Evolutionary conservation across 2,797 vertebrate species (phyloP).

Genomic region (Erethizon dorsatum): DNA sequence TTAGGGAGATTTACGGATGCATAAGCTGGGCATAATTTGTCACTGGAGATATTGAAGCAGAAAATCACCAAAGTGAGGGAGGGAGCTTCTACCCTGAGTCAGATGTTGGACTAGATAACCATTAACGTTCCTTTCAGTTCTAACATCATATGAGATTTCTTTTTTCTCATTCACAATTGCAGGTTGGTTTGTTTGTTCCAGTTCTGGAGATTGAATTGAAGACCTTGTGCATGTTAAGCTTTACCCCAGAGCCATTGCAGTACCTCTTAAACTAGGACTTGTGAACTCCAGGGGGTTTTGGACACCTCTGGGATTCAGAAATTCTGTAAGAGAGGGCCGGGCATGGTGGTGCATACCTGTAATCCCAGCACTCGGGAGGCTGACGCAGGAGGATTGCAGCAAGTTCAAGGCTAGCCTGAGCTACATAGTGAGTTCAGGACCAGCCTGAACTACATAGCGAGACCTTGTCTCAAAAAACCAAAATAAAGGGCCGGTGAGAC

Average conservation of each 20-base stretch:
- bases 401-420: too few relatives aligned
- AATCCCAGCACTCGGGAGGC: too few relatives aligned
- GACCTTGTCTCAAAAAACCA: too few relatives aligned
- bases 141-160: not conserved
- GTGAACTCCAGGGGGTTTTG: not conserved
- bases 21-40: not conserved
- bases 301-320: not conserved
- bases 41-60: not conserved
- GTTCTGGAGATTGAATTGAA: not conserved
- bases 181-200: not conserved
- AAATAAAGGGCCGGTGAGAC: too few relatives aligned
- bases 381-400: too few relatives aligned
- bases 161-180: not conserved
- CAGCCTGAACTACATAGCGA: too few relatives aligned
- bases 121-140: not conserved
- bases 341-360: too few relatives aligned
- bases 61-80: not conserved
- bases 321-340: too few relatives aligned
- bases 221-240: not conserved
- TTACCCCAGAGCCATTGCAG: not conserved
- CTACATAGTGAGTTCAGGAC: too few relatives aligned
- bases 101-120: fast-evolving
- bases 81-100: not conserved
- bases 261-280: not conserved
- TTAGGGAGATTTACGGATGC: not conserved